Conservation (phyloP, 2,113 vertebrate species). For the Odocoileus virginianus region DNA sequence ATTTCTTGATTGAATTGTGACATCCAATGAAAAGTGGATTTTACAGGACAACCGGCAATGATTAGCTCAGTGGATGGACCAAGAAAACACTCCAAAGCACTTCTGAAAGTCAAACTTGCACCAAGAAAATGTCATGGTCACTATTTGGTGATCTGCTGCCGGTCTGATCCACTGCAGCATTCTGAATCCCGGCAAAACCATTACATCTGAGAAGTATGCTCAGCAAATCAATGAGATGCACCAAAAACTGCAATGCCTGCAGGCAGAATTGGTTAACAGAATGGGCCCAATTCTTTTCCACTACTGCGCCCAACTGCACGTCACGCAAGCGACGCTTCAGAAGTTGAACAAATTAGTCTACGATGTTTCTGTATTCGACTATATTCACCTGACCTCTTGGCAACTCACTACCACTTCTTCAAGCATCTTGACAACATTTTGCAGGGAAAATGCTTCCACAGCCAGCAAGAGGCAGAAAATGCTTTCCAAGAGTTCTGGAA, state of each 20-base stretch:
- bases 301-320: not conserved
- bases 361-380: fast-evolving
- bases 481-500: not conserved
- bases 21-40: not conserved
- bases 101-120: not conserved
- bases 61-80: not conserved
- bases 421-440: not conserved
- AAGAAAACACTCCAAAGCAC: not conserved
- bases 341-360: not conserved
- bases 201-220: not conserved
- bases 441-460: not conserved
- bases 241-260: not conserved
- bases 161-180: fast-evolving
- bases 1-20: not conserved
- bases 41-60: not conserved
- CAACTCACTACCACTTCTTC: not conserved
- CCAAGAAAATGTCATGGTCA: not conserved
- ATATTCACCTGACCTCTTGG: not conserved
- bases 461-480: not conserved
- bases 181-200: not conserved
- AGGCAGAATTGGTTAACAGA: not conserved
- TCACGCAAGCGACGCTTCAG: not conserved
- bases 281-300: not conserved
- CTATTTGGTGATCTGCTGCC: not conserved
- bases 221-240: not conserved